Evolutionary conservation across 2,113 vertebrate genomes (phyloP).

Genomic region (Echinops telfairi): DNA sequence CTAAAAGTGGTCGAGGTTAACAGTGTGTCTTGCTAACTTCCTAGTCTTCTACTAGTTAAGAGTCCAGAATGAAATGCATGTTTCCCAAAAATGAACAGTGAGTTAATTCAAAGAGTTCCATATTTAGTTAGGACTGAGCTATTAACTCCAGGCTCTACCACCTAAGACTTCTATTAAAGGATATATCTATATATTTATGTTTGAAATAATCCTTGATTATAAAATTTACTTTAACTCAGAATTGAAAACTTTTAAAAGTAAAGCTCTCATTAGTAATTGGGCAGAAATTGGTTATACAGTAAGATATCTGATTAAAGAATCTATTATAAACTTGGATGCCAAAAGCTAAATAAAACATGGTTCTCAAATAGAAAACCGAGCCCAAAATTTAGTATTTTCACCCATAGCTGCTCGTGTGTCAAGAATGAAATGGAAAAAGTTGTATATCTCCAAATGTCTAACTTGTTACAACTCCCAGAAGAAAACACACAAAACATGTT

Average conservation of each 20-base stretch:
- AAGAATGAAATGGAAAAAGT: slow-evolving; percentile 64
- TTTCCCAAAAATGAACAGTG: neutral
- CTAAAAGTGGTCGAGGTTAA: neutral
- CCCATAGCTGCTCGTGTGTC: neutral
- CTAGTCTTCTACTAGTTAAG: neutral
- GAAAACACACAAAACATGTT: slow-evolving; percentile 82
- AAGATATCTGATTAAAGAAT: slow-evolving; percentile 29
- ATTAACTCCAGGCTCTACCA: neutral
- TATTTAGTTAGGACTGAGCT: slow-evolving; percentile 47
- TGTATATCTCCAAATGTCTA: slow-evolving; percentile 48
- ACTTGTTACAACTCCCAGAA: slow-evolving; percentile 72
- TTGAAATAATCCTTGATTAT: neutral
- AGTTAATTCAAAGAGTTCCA: slow-evolving; percentile 38
- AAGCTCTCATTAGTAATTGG: neutral
- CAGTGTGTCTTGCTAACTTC: neutral
- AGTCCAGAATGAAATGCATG: neutral
- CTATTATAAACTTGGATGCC: slow-evolving; percentile 59
- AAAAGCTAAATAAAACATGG: slow-evolving; percentile 51
- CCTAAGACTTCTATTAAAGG: neutral
- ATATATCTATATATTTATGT: neutral
- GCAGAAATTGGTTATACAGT: slow-evolving; percentile 36
- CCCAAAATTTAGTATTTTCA: slow-evolving; percentile 9
- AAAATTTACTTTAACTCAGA: neutral
- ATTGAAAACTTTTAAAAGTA: slow-evolving; percentile 36
- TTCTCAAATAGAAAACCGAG: slow-evolving; percentile 46